Percentiles rank a stretch among this genome's conserved stretches.
Conservation (phyloP, 2,888 invertebrate genomes). For the Dynastes grantii region DNA sequence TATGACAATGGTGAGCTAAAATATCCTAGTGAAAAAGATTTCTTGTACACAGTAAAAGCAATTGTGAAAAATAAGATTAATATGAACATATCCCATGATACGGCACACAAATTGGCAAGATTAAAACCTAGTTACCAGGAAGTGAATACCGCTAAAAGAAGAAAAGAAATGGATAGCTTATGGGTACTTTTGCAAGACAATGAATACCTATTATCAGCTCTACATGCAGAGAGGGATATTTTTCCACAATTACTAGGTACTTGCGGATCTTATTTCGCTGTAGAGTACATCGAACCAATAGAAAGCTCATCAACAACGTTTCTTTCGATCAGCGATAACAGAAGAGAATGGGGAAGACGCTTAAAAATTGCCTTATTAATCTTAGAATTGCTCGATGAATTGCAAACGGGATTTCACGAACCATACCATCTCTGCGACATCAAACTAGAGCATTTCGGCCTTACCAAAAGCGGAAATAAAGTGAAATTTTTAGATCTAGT, state of each 20-base stretch:
- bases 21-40: conserved; percentile 73
- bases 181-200: conserved; percentile 79
- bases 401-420: conserved; percentile 75
- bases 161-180: conserved; percentile 75
- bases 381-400: conserved; percentile 75
- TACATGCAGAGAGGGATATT: conserved; percentile 75
- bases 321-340: conserved; percentile 71
- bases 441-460: conserved; percentile 79
- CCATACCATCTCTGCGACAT: conserved; percentile 80
- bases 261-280: conserved; percentile 79
- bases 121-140: conserved; percentile 71
- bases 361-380: conserved; percentile 75
- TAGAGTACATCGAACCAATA: conserved; percentile 76
- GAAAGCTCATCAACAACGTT: conserved; percentile 72
- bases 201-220: conserved; percentile 77
- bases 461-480: conserved; percentile 71
- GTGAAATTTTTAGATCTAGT: conserved; percentile 79
- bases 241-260: conserved; percentile 79
- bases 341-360: conserved; percentile 74
- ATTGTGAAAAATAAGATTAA: conserved; percentile 74
- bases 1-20: conserved; percentile 70
- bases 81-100: conserved; percentile 71
- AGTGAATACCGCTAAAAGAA: conserved; percentile 66
- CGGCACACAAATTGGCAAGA: conserved; percentile 71
- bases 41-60: conserved; percentile 72